Percentiles rank a stretch among this genome's conserved stretches.
phyloP scores from a whole-genome alignment of 1,140 invertebrate genomes.

The Leptinotarsa undecemlineata region DNA sequence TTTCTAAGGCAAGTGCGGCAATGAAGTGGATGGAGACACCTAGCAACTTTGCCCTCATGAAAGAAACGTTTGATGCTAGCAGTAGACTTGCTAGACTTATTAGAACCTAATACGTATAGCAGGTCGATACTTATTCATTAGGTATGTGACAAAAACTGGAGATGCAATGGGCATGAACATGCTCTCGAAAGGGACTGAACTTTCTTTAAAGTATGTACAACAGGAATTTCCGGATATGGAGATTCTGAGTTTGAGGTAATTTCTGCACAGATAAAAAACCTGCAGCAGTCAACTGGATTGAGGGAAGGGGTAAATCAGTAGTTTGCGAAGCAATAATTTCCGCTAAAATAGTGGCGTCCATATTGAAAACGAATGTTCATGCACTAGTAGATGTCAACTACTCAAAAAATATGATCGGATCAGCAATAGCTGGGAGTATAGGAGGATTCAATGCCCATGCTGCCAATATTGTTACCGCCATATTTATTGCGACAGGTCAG shows the following conservation, averaged over 20 bases:
- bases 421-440: constrained; percentile 92
- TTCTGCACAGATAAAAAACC: constrained; percentile 99
- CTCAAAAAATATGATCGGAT: constrained; percentile 94
- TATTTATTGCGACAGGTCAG: constrained; percentile 97
- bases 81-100: constrained; percentile 84
- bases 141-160: constrained; percentile 93
- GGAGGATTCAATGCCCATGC: constrained; percentile 97
- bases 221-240: constrained; percentile 85
- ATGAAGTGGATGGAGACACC: constrained; percentile 83
- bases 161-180: constrained; percentile 99
- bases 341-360: constrained; percentile 69
- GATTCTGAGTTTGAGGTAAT: constrained; percentile 94
- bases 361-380: constrained; percentile 86
- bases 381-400: constrained; percentile 89
- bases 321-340: constrained; percentile 91
- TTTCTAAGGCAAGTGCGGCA: too few species aligned
- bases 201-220: constrained; percentile 75
- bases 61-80: constrained; percentile 87
- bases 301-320: too few species aligned
- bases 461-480: constrained; percentile 97
- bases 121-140: constrained; percentile 85
- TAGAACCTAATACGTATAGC: constrained; percentile 78
- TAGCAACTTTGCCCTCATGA: constrained; percentile 81
- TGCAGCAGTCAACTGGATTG: constrained; percentile 96
- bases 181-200: constrained; percentile 95